A percentile compares a stretch with the other conserved stretches of the same genome.
Conservation (phyloP, 2,113 vertebrate genomes). For the Cephalopterus ornatus region DNA sequence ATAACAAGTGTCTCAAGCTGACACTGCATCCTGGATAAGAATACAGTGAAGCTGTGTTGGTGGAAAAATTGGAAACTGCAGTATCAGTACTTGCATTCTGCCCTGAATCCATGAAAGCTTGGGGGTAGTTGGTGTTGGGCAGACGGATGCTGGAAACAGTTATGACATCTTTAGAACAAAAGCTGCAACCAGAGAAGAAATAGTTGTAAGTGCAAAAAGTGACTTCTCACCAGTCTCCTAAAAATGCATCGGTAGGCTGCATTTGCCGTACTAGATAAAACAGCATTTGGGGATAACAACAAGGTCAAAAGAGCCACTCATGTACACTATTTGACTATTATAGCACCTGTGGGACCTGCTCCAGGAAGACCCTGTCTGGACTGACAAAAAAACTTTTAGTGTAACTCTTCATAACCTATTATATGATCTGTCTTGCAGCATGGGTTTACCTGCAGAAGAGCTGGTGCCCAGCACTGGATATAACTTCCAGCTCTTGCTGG, state of each 20-base stretch:
- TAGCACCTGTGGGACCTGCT: not conserved
- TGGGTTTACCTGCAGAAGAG: not conserved
- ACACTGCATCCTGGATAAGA: not conserved
- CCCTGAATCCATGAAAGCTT: not conserved
- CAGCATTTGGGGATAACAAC: not conserved
- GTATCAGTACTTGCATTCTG: not conserved
- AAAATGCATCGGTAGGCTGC: not conserved
- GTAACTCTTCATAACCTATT: not conserved
- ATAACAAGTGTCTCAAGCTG: not conserved
- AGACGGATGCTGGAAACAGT: not conserved
- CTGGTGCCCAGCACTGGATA: not conserved
- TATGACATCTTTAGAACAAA: not conserved
- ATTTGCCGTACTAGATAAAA: not conserved
- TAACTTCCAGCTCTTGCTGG: not conserved
- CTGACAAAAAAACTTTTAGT: not conserved
- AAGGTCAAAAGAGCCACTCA: not conserved
- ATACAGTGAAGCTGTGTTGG: not conserved
- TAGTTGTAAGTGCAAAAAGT: not conserved
- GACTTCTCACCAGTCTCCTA: not conserved
- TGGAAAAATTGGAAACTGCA: not conserved
- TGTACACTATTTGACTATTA: not conserved
- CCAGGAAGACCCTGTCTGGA: not conserved
- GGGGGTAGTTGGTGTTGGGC: not conserved
- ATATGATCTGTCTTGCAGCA: not conserved
- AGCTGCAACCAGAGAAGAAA: not conserved